phyloP scores from a whole-genome alignment of 1,140 invertebrate genomes.

The Ips nitidus region DNA sequence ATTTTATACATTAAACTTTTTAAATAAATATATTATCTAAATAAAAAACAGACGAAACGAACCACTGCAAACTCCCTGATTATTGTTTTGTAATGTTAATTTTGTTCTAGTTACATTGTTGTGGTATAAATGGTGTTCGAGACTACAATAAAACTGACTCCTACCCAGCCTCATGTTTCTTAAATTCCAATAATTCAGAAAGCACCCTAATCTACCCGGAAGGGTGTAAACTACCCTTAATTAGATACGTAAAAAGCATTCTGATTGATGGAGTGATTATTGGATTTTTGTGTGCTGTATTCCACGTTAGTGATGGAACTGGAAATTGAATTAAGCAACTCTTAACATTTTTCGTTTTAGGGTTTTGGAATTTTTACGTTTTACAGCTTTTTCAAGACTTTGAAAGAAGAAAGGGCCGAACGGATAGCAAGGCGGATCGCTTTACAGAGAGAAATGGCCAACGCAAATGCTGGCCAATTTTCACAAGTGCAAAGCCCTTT shows the following conservation, averaged over 20 bases:
- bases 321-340: not conserved
- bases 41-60: too few species aligned
- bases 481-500: constrained; percentile 7
- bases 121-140: constrained; percentile 42
- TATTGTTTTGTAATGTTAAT: too few species aligned
- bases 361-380: constrained; percentile 39
- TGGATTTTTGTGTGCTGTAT: constrained; percentile 41
- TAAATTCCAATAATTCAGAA: constrained; percentile 19
- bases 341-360: constrained; percentile 22
- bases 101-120: constrained; percentile 45
- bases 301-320: constrained; percentile 39
- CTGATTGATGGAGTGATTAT: constrained; percentile 43
- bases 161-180: constrained; percentile 42
- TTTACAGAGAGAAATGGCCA: constrained; percentile 36
- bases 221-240: constrained; percentile 44
- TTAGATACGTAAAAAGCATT: constrained; percentile 41
- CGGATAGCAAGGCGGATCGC: constrained; percentile 35
- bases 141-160: constrained; percentile 38
- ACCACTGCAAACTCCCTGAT: too few species aligned
- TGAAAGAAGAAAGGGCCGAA: constrained; percentile 37
- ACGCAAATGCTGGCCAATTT: constrained; percentile 6
- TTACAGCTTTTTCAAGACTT: constrained; percentile 38
- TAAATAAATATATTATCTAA: too few species aligned
- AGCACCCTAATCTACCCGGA: constrained; percentile 35
- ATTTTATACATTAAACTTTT: too few species aligned